phyloP scores from a whole-genome alignment of 2,797 vertebrate genomes.

The Synaphobranchus kaupii region DNA sequence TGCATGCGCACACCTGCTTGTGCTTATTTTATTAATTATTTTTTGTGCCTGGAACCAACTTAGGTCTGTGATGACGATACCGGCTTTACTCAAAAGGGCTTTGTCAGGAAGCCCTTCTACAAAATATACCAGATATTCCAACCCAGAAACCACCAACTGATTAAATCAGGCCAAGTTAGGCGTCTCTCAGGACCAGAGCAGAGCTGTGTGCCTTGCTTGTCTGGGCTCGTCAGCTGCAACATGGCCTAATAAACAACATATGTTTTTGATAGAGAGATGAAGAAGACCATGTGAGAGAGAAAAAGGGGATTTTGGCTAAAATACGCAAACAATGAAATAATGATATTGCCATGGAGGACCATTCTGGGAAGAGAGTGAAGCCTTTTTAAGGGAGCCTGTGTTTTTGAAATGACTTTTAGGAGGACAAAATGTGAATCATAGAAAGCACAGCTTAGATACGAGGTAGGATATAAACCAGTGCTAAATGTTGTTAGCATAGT shows the following conservation, averaged over 20 bases:
- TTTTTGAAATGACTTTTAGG: neutral
- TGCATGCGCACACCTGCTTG: neutral
- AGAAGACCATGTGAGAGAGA: neutral
- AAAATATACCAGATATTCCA: constrained; percentile 13
- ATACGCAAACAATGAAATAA: constrained; percentile 33
- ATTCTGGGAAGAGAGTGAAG: neutral
- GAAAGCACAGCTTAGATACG: neutral
- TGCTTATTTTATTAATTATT: neutral
- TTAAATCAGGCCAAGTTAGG: constrained; percentile 18
- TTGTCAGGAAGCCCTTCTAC: neutral
- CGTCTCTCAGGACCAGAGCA: neutral
- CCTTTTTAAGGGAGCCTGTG: neutral
- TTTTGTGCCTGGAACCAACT: constrained; percentile 7
- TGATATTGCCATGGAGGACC: constrained; percentile 8
- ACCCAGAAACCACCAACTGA: constrained; percentile 31
- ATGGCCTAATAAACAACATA: constrained; percentile 28
- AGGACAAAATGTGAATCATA: neutral
- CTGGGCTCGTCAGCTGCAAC: constrained; percentile 26
- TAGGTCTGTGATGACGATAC: neutral
- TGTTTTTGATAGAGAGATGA: constrained; percentile 20
- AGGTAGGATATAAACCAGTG: neutral
- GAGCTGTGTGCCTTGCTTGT: constrained; percentile 11
- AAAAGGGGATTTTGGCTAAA: constrained; percentile 11
- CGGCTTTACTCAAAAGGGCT: constrained; percentile 11
- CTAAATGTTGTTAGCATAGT: neutral